Percentiles rank a stretch among this genome's conserved stretches.
Conservation (phyloP, 2,888 invertebrate species). For the Eucera pruinosa region DNA sequence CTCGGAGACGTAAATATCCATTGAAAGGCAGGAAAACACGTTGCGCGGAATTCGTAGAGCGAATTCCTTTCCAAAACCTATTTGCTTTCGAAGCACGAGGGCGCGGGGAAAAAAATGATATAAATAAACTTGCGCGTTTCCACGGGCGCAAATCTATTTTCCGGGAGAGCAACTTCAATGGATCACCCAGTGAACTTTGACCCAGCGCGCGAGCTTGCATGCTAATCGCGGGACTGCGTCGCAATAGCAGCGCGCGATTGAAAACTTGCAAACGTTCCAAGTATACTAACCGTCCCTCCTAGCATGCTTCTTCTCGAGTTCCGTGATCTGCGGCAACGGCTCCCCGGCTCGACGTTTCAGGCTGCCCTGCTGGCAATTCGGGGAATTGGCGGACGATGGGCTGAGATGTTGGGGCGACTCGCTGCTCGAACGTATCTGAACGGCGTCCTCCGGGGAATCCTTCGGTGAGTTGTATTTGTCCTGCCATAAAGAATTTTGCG, state of each 20-base stretch:
- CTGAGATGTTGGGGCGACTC: slow-evolving; percentile 70
- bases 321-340: slow-evolving; percentile 74
- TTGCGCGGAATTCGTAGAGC: background rate
- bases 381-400: slow-evolving; percentile 49
- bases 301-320: slow-evolving; percentile 79
- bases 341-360: slow-evolving; percentile 79
- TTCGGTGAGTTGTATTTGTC: slow-evolving; percentile 78
- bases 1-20: slow-evolving; percentile 19
- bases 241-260: too few species aligned
- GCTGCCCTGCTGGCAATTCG: slow-evolving; percentile 61
- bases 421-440: slow-evolving; percentile 67
- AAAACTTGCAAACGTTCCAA: background rate
- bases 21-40: background rate
- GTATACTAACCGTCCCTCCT: slow-evolving; percentile 79
- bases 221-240: too few species aligned
- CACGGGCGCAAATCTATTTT: background rate
- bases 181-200: slow-evolving; percentile 4
- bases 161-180: too few species aligned
- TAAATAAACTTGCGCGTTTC: background rate
- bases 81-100: background rate
- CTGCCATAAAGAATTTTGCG: slow-evolving; percentile 79
- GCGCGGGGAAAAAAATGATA: background rate
- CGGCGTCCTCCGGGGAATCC: slow-evolving; percentile 68
- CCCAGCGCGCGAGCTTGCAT: background rate
- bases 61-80: background rate